Evolutionary conservation across 2,113 vertebrate genomes (phyloP).

Genomic region (Notothenia coriiceps): DNA sequence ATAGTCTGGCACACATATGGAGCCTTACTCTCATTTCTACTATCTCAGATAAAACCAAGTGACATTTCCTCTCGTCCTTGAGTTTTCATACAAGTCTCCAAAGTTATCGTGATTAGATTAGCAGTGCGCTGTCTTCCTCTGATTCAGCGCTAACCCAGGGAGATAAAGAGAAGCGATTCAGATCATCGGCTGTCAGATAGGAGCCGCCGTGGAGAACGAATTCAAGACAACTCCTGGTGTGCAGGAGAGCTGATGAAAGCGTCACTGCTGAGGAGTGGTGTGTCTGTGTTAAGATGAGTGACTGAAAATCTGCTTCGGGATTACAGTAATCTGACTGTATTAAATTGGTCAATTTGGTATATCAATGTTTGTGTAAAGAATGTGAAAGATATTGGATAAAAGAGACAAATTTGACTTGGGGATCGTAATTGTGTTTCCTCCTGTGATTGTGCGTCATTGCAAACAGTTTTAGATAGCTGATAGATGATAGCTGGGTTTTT

Average conservation of each 20-base stretch:
- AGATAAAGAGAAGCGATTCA: slow-evolving; percentile 67
- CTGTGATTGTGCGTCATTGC: slow-evolving; percentile 20
- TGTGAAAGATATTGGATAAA: slow-evolving; percentile 49
- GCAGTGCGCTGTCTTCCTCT: slow-evolving; percentile 45
- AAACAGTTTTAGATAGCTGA: not conserved
- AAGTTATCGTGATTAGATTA: slow-evolving; percentile 49
- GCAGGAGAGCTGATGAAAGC: slow-evolving; percentile 64
- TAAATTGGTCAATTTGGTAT: slow-evolving; percentile 53
- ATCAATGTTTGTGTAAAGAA: slow-evolving; percentile 29
- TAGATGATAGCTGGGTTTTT: slow-evolving; percentile 13
- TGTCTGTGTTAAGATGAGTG: slow-evolving; percentile 41
- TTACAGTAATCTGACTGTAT: slow-evolving; percentile 52
- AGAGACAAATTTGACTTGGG: slow-evolving; percentile 29
- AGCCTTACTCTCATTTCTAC: not conserved
- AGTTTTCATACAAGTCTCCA: slow-evolving; percentile 33
- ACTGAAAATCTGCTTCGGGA: slow-evolving; percentile 26
- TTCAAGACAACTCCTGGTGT: slow-evolving; percentile 65
- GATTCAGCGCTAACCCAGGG: slow-evolving; percentile 49
- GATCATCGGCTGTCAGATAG: slow-evolving; percentile 65
- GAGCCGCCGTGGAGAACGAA: slow-evolving; percentile 46
- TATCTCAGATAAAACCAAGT: slow-evolving; percentile 27
- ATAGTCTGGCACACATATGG: slow-evolving; percentile 6
- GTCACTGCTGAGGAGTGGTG: slow-evolving; percentile 60
- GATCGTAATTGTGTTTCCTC: slow-evolving; percentile 21
- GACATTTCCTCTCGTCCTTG: slow-evolving; percentile 47